A percentile compares a stretch with the other conserved stretches of the same genome.
Conservation (phyloP, 1,140 invertebrate genomes). For the Drosophila nannoptera region DNA sequence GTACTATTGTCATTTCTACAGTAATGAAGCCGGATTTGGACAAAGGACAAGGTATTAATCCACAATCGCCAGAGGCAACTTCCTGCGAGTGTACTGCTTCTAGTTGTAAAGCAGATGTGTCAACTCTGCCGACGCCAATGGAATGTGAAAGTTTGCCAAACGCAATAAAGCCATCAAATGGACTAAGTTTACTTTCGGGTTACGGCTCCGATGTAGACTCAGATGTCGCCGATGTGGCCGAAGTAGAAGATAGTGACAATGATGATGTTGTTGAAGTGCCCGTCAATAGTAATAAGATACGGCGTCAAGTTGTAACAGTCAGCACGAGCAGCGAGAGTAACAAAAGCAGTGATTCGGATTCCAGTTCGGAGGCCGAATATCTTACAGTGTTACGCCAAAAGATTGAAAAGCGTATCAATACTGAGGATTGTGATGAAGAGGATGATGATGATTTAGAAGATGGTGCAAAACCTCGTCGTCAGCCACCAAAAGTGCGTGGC, state of each 20-base stretch:
- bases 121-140: not conserved
- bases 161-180: conserved; percentile 8
- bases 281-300: conserved; percentile 22
- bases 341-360: conserved; percentile 51
- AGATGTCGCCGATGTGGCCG: conserved; percentile 24
- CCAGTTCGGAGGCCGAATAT: conserved; percentile 65
- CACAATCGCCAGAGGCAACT: not conserved
- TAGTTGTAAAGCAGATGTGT: not conserved
- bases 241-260: conserved; percentile 44
- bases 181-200: conserved; percentile 60
- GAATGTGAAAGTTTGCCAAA: conserved; percentile 9
- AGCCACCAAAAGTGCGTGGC: conserved; percentile 64
- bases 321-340: conserved; percentile 55
- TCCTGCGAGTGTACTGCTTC: not conserved
- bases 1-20: too few species aligned
- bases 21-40: too few species aligned
- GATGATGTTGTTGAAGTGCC: conserved; percentile 64
- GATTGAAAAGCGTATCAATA: conserved; percentile 67
- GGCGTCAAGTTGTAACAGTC: conserved; percentile 49
- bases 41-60: not conserved
- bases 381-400: conserved; percentile 58
- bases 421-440: conserved; percentile 64
- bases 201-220: conserved; percentile 63
- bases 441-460: conserved; percentile 50
- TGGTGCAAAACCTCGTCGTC: conserved; percentile 24